phyloP scores from a whole-genome alignment of 64 coral and sea anemone genomes.

The Porites lutea region DNA sequence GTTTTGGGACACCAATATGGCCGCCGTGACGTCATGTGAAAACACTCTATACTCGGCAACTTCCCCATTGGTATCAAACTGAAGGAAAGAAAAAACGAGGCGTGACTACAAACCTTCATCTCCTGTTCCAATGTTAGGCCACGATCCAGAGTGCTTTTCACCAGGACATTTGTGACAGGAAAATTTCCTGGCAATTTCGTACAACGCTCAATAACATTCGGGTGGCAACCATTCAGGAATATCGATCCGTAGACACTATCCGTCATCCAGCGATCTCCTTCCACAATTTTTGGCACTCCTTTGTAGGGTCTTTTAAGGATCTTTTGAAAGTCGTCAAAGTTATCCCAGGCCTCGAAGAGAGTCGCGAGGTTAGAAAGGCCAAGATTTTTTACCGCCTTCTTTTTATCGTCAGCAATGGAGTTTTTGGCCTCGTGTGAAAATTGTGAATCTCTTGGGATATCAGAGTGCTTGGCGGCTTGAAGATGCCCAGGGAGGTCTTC shows the following conservation, averaged over 20 bases:
- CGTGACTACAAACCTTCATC: slow-evolving; percentile 42
- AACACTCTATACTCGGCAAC: not conserved
- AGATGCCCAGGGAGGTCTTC: slow-evolving; percentile 74
- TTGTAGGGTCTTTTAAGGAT: slow-evolving; percentile 55
- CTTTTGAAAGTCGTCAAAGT: slow-evolving; percentile 74
- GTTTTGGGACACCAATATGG: no score
- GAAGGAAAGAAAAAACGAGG: no score
- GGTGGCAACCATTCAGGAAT: slow-evolving; percentile 90
- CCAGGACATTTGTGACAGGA: slow-evolving; percentile 74
- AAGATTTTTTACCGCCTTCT: slow-evolving; percentile 55
- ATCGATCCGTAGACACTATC: slow-evolving; percentile 85
- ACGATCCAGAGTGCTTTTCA: slow-evolving; percentile 73
- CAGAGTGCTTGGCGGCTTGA: slow-evolving; percentile 58
- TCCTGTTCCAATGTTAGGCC: slow-evolving; percentile 77
- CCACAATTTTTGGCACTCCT: slow-evolving; percentile 61
- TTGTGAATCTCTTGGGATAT: slow-evolving; percentile 80
- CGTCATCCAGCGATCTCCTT: slow-evolving; percentile 76
- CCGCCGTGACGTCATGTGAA: no score
- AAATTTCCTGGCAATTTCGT: slow-evolving; percentile 73
- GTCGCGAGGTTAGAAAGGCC: slow-evolving; percentile 65
- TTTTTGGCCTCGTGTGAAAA: slow-evolving; percentile 69
- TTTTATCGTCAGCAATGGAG: slow-evolving; percentile 49
- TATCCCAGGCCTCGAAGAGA: slow-evolving; percentile 65
- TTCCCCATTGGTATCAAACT: no score
- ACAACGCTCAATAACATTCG: slow-evolving; percentile 77